Evolutionary conservation across 2,113 vertebrate species (phyloP).

Genomic region (Lophura nycthemera): DNA sequence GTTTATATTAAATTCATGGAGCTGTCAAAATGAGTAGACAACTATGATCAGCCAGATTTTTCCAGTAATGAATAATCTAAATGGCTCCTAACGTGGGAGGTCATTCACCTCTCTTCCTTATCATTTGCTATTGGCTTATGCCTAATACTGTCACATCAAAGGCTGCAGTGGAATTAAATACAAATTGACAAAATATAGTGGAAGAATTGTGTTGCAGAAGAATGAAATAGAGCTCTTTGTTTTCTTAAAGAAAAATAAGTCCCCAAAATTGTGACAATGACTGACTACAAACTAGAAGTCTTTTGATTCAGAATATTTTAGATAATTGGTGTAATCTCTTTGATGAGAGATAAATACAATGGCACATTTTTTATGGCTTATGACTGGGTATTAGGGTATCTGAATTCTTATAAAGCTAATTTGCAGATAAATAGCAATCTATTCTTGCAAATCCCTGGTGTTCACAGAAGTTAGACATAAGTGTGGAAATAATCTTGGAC

Average conservation of each 20-base stretch:
- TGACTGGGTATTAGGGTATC: not conserved
- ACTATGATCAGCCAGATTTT: not conserved
- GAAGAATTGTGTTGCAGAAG: not conserved
- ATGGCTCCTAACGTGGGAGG: not conserved
- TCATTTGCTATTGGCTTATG: not conserved
- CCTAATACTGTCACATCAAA: slow-evolving; percentile 13
- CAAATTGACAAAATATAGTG: not conserved
- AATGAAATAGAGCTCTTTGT: not conserved
- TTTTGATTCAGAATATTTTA: not conserved
- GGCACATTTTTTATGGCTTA: not conserved
- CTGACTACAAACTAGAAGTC: not conserved
- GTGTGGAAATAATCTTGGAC: not conserved
- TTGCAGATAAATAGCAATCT: not conserved
- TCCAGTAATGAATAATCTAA: not conserved
- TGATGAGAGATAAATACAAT: not conserved
- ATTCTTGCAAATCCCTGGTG: not conserved
- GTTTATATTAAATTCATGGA: slow-evolving; percentile 45
- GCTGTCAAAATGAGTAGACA: slow-evolving; percentile 13
- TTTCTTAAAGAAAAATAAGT: not conserved
- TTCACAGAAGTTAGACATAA: not conserved
- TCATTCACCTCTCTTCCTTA: not conserved
- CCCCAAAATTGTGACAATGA: not conserved
- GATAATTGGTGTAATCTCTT: not conserved
- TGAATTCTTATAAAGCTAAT: not conserved
- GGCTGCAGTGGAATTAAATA: not conserved